A percentile compares a stretch with the other conserved stretches of the same genome.
Conservation (phyloP, 2,113 vertebrate genomes). For the Neodon shergylaensis region DNA sequence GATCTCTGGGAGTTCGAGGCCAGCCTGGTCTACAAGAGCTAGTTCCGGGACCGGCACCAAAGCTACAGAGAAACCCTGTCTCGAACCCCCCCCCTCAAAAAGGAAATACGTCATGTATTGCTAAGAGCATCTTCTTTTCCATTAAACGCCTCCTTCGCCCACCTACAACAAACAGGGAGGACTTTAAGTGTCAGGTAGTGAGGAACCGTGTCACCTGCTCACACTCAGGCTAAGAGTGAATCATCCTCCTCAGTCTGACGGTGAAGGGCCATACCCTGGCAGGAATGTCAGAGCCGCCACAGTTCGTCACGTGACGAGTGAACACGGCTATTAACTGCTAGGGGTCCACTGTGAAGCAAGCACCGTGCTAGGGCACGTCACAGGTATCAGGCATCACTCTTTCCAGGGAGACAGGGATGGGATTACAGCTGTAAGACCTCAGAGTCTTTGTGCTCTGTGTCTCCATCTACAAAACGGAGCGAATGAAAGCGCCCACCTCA, state of each 20-base stretch:
- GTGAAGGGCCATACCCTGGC: background rate
- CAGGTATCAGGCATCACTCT: background rate
- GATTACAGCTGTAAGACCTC: background rate
- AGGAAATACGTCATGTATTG: conserved; percentile 33
- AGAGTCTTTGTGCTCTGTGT: background rate
- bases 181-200: conserved; percentile 29
- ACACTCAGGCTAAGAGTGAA: background rate
- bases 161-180: background rate
- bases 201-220: conserved; percentile 34
- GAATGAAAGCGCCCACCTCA: background rate
- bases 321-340: conserved; percentile 21
- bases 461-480: conserved; percentile 21
- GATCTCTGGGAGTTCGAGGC: no score
- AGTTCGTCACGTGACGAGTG: background rate
- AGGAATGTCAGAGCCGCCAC: background rate
- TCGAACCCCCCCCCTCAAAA: no score
- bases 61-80: no score
- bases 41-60: no score
- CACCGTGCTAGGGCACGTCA: background rate
- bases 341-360: background rate
- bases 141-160: conserved; percentile 49
- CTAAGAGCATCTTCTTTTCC: conserved; percentile 25
- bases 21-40: no score
- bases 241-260: background rate
- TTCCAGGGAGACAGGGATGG: background rate